These are phyloP conservation scores for Myotis brandtii DNA, from an alignment of 2,113 vertebrate species.

Conservation along the genomic window DNA sequence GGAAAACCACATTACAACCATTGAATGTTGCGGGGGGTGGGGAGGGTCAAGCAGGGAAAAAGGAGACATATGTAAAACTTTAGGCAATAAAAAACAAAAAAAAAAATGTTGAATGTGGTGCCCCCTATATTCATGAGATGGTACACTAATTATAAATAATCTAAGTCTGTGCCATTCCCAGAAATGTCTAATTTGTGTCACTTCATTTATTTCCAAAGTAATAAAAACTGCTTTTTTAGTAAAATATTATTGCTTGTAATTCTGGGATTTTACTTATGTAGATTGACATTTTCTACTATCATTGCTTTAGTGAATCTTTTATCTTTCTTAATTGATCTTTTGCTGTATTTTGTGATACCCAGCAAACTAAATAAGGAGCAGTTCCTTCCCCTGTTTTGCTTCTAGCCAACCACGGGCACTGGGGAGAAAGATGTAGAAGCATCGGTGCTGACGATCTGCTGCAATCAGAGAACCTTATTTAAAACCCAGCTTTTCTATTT, in stretches of 20 bases:
- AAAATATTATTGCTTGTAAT: constrained; percentile 47
- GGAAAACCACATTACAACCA: constrained; percentile 11
- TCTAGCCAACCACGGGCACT: background rate
- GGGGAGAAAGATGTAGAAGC: background rate
- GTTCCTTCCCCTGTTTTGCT: background rate
- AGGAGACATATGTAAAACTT: no score
- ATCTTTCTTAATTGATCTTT: constrained; percentile 52
- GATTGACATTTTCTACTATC: background rate
- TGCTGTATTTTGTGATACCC: constrained; percentile 35
- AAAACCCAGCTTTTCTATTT: constrained; percentile 8
- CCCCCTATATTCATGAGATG: background rate
- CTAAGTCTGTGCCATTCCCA: background rate
- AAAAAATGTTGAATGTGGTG: background rate
- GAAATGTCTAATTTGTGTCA: constrained; percentile 51
- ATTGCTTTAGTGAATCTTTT: constrained; percentile 28
- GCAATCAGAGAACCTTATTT: constrained; percentile 18
- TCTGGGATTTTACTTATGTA: constrained; percentile 28
- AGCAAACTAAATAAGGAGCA: constrained; percentile 22
- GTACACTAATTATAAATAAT: constrained; percentile 55
- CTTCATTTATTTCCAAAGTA: constrained; percentile 49
- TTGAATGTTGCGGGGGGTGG: background rate
- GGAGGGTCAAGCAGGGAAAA: no score
- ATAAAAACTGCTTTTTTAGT: background rate
- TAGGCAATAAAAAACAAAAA: no score
- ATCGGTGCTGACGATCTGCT: background rate